Percentiles rank a stretch among this genome's conserved stretches.
Evolutionary conservation across 2,888 invertebrate species (phyloP).

Genomic region (Helobdella robusta): DNA sequence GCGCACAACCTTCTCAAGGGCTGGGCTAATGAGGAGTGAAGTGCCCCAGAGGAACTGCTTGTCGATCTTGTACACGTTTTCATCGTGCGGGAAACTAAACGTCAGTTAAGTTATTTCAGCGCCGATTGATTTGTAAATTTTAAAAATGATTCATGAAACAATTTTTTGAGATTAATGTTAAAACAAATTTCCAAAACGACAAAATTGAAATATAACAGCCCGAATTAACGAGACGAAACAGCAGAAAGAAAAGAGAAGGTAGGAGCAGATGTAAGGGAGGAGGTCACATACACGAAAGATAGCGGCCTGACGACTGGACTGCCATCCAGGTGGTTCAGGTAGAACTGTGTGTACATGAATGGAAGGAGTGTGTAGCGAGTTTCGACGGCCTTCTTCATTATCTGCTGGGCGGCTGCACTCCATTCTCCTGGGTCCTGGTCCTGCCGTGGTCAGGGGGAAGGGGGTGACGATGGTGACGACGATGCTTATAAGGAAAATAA

Average conservation of each 20-base stretch:
- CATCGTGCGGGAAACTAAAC: slow-evolving; percentile 53
- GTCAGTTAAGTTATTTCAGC: neutral
- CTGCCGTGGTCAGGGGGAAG: slow-evolving; percentile 31
- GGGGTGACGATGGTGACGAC: neutral
- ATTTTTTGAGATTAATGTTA: neutral
- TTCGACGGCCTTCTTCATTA: slow-evolving; percentile 34
- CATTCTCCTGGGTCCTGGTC: slow-evolving; percentile 75
- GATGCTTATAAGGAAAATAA: neutral
- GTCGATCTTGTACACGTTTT: slow-evolving; percentile 60
- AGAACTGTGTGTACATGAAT: slow-evolving; percentile 50
- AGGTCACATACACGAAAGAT: slow-evolving; percentile 41
- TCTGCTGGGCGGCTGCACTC: slow-evolving; percentile 51
- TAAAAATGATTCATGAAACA: no score
- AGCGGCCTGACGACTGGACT: slow-evolving; percentile 41
- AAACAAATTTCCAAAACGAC: neutral
- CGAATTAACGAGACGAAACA: no score
- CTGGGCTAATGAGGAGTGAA: slow-evolving; percentile 64
- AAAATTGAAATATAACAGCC: no score
- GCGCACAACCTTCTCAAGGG: slow-evolving; percentile 54
- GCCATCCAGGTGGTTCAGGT: slow-evolving; percentile 40
- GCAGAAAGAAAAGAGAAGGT: no score
- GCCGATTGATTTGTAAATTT: neutral
- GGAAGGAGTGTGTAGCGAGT: slow-evolving; percentile 43
- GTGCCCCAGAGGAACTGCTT: slow-evolving; percentile 70
- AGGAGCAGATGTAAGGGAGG: no score